phyloP scores from a whole-genome alignment of 2,888 invertebrate species.

The Gasteruption jaculator region DNA sequence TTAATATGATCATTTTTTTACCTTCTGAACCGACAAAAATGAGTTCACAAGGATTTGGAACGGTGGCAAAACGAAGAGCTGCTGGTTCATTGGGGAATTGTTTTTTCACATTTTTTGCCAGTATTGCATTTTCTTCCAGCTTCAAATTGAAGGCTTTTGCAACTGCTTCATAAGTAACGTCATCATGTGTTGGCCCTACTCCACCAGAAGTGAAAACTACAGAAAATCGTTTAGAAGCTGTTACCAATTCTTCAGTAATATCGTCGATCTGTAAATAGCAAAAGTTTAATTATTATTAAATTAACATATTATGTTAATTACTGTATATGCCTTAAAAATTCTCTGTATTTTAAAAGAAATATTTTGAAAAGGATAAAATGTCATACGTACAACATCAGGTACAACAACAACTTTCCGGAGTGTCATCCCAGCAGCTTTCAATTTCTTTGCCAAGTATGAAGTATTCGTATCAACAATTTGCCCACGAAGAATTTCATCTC shows the following conservation, averaged over 20 bases:
- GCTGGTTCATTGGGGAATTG: conserved; percentile 28
- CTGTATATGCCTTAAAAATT: too few species aligned
- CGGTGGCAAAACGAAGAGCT: conserved; percentile 31
- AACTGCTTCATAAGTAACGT: conserved; percentile 62
- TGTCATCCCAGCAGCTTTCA: conserved; percentile 32
- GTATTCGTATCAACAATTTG: conserved; percentile 62
- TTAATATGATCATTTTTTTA: conserved; percentile 12
- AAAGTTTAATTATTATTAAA: conserved; percentile 1
- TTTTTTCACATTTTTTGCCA: conserved; percentile 35
- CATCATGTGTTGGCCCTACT: conserved; percentile 68
- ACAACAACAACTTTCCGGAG: conserved; percentile 49
- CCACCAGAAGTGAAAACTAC: conserved; percentile 63
- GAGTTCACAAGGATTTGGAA: conserved; percentile 36
- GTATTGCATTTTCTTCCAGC: conserved; percentile 38
- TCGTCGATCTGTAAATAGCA: conserved; percentile 44
- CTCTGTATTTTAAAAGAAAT: too few species aligned
- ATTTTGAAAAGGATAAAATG: background rate
- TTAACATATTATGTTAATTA: background rate
- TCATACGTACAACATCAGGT: conserved; percentile 52
- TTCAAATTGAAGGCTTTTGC: conserved; percentile 48
- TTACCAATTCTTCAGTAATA: conserved; percentile 56
- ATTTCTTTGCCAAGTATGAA: conserved; percentile 39
- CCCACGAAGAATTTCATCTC: conserved; percentile 67
- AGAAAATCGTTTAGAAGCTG: conserved; percentile 51
- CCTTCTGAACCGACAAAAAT: conserved; percentile 26